These are phyloP conservation scores for Momotus momota DNA, from an alignment of 2,797 vertebrate species.

Conservation along the genomic window DNA sequence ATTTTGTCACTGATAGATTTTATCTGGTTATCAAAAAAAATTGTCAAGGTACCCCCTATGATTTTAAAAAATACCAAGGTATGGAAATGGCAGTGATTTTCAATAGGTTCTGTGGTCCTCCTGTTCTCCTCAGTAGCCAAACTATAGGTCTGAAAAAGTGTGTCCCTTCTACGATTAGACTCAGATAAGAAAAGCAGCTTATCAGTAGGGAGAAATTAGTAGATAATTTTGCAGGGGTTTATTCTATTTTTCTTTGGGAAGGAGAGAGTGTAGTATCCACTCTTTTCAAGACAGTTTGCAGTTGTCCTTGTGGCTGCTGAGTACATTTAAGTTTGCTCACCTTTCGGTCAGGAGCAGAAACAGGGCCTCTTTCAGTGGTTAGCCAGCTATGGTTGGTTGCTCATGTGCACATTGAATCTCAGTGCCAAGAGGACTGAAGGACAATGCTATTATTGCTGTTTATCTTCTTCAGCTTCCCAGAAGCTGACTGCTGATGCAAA, in stretches of 20 bases:
- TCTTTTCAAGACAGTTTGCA: not conserved
- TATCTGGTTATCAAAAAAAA: constrained; percentile 49
- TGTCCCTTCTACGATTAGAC: not conserved
- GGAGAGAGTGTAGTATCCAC: not conserved
- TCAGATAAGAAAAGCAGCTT: not conserved
- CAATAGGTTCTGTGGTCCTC: not conserved
- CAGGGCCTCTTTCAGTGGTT: not conserved
- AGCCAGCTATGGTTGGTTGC: rapidly evolving
- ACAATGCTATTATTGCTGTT: not conserved
- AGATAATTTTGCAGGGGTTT: not conserved
- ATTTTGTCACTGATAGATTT: constrained; percentile 63
- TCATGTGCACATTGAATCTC: rapidly evolving
- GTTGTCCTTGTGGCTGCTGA: not conserved
- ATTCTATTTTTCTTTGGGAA: not conserved
- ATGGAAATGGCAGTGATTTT: constrained; percentile 13
- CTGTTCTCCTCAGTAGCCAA: not conserved
- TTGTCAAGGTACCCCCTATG: not conserved
- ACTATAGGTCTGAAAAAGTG: not conserved
- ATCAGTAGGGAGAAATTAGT: not conserved
- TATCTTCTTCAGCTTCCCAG: not conserved
- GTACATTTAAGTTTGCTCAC: not conserved
- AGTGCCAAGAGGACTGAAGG: not conserved
- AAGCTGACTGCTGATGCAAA: not conserved
- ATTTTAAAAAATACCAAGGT: constrained; percentile 25
- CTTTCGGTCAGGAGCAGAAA: not conserved